Evolutionary conservation across 2,113 vertebrate genomes (phyloP), one percentile per base, ranked within the genome.

Genomic region (Silurus meridionalis): DNA sequence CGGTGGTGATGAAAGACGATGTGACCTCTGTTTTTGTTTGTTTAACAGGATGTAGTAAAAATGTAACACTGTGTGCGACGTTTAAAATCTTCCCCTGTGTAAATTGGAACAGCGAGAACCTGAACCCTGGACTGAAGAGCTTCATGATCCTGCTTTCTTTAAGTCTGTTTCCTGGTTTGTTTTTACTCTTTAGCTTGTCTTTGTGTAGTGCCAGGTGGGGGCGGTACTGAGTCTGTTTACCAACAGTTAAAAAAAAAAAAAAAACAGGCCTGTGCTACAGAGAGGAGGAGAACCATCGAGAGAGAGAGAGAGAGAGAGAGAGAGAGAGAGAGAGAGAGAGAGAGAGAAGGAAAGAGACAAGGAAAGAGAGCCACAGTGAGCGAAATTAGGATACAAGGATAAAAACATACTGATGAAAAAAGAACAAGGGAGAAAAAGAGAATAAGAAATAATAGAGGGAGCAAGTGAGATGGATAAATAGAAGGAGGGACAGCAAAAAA

Each of bases 241-340:
- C 66, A 83, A 86, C 71, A 52, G 64, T 83, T 72, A 72, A 80
- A 37, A 84, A 83, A 80, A 67, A 71, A 64, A 60, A 63, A 28
- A 64, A 64, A 11, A 87, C 57, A 74, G 85, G 82, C 60, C 60
- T 89, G 82, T 85, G 86, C 83, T 87, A 67, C 85, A 79, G 64
- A 53, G n/a, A 23, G n/a, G 64, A 79, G 80, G 61, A 79, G 83
- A 82, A 67, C 64, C 13, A 67, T 5, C 75, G 28, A 58, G n/a
- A 8, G 6, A 66, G 6, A 19, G 7, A 67, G 23, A 67, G 64
- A 67, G 5, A 28, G 64, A 67, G 0, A 28, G 64, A 67, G 37
- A 72, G 4, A 7, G 37, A 50, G 0, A 6, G n/a, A 28, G 2
- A 66, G 13, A 67, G 4, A 25, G 2, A 8, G 7, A 69, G 3